Evolutionary conservation across 2,888 invertebrate species (phyloP), one percentile per base, ranked within the genome.

Genomic region (Tetragonula carbonaria): DNA sequence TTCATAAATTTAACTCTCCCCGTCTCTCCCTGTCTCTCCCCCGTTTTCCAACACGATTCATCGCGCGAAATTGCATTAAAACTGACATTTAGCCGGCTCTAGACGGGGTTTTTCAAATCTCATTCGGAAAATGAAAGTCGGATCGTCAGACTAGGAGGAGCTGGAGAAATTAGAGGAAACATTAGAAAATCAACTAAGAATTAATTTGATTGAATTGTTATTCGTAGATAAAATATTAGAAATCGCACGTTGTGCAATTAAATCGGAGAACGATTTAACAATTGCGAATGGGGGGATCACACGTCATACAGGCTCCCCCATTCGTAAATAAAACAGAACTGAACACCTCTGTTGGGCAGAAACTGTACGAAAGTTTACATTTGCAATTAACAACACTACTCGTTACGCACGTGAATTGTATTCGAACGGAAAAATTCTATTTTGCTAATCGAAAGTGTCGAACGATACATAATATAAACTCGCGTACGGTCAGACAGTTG

Each of bases 371-470:
- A 55, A 53, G 13, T 53, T n/a, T 45, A 6, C 16, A 33, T 5
- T n/a, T 1, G 1, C 18, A 14, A n/a, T 57, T 50, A 45, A 4
- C 23, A 14, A 67, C 14, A 50, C 23, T 23, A 23, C 13, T 18
- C 13, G 11, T 21, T n/a, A 23, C 6, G 16, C 23, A 0, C 23
- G 23, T 23, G 23, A 23, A 23, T 23, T 23, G 23, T 23, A 23
- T 23, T 23, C 23, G 23, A 23, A 23, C 23, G 23, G 23, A 23
- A 23, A 23, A 23, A 23, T 23, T 23, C 23, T 67, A n/a, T 65
- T 71, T 75, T 67, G 50, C 38, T 73, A 82, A 66, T 53, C 65
- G 74, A 75, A 18, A n/a, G 23, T 16, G 59, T n/a, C 45, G 28
- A 50, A 66, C 18, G 68, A 82, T 59, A 18, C 67, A 8, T 73